Evolutionary conservation across 2,888 invertebrate genomes (phyloP).

Genomic region (Leucoptera coffeella): DNA sequence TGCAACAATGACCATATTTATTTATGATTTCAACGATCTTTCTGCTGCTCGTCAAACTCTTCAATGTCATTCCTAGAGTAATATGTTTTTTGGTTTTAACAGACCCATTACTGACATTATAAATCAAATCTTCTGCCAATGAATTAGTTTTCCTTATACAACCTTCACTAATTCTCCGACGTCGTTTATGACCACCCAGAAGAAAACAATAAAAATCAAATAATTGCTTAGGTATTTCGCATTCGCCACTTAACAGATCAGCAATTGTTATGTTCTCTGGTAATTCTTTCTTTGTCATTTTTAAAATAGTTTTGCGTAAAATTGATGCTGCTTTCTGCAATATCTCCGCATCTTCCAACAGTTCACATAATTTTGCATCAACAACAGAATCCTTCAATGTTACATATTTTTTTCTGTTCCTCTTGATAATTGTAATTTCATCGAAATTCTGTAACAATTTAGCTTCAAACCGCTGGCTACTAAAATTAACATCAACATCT

Average conservation of each 20-base stretch:
- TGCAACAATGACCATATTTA: slow-evolving; percentile 11
- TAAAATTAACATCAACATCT: too few relatives aligned
- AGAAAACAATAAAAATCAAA: slow-evolving; percentile 1
- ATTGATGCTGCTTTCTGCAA: slow-evolving; percentile 2
- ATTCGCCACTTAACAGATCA: slow-evolving; percentile 3
- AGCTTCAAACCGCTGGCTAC: too few relatives aligned
- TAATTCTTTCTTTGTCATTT: slow-evolving; percentile 2
- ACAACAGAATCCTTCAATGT: slow-evolving; percentile 2
- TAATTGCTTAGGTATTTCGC: slow-evolving; percentile 3
- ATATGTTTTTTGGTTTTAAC: slow-evolving; percentile 10
- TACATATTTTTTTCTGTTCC: slow-evolving; percentile 3
- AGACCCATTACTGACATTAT: slow-evolving; percentile 4
- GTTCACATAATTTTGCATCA: slow-evolving; percentile 2
- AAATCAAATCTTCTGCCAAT: slow-evolving; percentile 4
- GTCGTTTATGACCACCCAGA: slow-evolving; percentile 3
- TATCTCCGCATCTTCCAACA: slow-evolving; percentile 2
- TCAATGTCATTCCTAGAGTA: slow-evolving; percentile 11
- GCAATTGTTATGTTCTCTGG: slow-evolving; percentile 2
- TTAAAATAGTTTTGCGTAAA: slow-evolving; percentile 2
- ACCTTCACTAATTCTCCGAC: slow-evolving; percentile 2
- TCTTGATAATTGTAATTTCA: slow-evolving; percentile 2
- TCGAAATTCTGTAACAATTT: slow-evolving; percentile 2
- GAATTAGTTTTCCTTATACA: slow-evolving; percentile 2
- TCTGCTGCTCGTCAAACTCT: slow-evolving; percentile 9
- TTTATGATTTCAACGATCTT: slow-evolving; percentile 6